Evolutionary conservation across 37 sponge, comb jelly and placozoan species (phyloP), one percentile per base, ranked within the genome.

Genomic region (Beroe ovata): DNA sequence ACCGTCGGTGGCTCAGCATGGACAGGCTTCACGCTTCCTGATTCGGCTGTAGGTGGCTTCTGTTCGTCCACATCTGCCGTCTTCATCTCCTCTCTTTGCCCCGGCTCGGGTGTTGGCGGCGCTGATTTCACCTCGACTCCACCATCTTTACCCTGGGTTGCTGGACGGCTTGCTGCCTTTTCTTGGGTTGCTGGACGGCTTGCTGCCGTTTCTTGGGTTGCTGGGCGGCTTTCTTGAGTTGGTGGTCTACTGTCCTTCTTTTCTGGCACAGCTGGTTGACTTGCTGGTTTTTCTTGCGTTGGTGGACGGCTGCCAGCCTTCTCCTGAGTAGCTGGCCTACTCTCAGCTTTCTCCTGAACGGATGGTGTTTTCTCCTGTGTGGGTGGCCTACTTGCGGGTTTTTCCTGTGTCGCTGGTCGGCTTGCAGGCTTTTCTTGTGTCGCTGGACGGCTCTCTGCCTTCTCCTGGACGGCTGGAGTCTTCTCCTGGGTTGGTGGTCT

Each of bases 101-200:
- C 84, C 14, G 84, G 84, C 21, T 77, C 84, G n/a, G 84, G 84
- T 2, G 84, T 77, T 2, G 84, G 84, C 1, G 84, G 84, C 0
- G 84, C 84, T 19, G 84, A 77, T 77, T 77, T 77, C 35, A 77
- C 84, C 84, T 77, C 84, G 14, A 77, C 54, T 47, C 54, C 54
- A n/a, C n/a, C n/a, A 11, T 47, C 54, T 11, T 47, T 47, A 16
- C 54, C 84, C 41, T 77, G 84, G 11, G 84, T 77, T 32, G 47
- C 84, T 19, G 84, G 84, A 4, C 84, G 84, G 38, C 84, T 77
- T 38, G 18, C 84, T 40, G 84, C 54, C 22, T 77, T 77, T 29
- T 77, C 33, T 42, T 69, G 38, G 3, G 84, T 22, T 37, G 54
- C 84, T 77, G 35, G 6, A 26, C 29, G 63, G 63, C 19, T 62